Evolutionary conservation across 2,888 invertebrate genomes (phyloP).

Genomic region (Chouioia cunea): DNA sequence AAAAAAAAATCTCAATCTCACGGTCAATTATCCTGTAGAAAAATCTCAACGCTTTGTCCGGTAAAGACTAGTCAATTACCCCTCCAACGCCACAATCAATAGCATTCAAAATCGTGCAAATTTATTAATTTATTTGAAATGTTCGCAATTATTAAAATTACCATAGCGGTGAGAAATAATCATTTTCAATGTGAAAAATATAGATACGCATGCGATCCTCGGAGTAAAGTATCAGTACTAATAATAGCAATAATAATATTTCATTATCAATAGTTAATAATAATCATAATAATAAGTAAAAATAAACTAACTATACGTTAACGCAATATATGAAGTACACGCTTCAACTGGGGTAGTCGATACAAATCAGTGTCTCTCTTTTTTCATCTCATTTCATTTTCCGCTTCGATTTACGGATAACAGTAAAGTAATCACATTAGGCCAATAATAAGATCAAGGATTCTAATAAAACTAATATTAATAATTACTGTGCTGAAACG

Average conservation of each 20-base stretch:
- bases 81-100: slow-evolving; percentile 57
- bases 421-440: slow-evolving; percentile 39
- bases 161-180: slow-evolving; percentile 38
- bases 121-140: slow-evolving; percentile 55
- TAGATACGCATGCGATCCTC: slow-evolving; percentile 43
- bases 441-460: slow-evolving; percentile 22
- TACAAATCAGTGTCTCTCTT: slow-evolving; percentile 57
- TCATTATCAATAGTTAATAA: slow-evolving; percentile 44
- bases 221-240: slow-evolving; percentile 42
- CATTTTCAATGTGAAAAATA: slow-evolving; percentile 30
- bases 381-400: slow-evolving; percentile 19
- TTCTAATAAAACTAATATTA: slow-evolving; percentile 32
- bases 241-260: slow-evolving; percentile 31
- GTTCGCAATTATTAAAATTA: slow-evolving; percentile 34
- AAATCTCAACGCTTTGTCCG: slow-evolving; percentile 64
- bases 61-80: slow-evolving; percentile 66
- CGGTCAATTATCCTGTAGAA: slow-evolving; percentile 55
- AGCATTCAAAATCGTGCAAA: slow-evolving; percentile 50
- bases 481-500: slow-evolving; percentile 34
- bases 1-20: slow-evolving; percentile 56
- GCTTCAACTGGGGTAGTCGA: slow-evolving; percentile 57
- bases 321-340: slow-evolving; percentile 59
- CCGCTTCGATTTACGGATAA: slow-evolving; percentile 6
- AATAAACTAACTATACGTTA: slow-evolving; percentile 52
- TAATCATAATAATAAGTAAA: slow-evolving; percentile 49